phyloP scores from a whole-genome alignment of 2,888 invertebrate genomes.

The Onthophagus sagittarius region DNA sequence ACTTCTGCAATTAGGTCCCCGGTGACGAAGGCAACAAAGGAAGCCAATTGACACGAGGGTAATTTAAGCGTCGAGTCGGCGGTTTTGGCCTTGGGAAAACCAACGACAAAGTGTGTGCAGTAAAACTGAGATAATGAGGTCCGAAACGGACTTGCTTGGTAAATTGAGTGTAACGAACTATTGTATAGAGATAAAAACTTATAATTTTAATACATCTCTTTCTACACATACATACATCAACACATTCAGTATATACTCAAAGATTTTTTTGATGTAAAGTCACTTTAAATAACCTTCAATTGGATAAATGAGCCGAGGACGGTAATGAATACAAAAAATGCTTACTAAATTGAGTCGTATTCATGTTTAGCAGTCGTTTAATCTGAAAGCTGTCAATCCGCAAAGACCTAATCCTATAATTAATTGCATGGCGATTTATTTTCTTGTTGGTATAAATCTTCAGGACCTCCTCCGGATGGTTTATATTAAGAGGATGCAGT shows the following conservation, averaged over 20 bases:
- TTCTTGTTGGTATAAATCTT: not conserved
- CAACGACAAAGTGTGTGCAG: not conserved
- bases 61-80: not conserved
- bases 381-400: not conserved
- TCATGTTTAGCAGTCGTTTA: not conserved
- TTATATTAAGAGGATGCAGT: not conserved
- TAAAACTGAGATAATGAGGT: not conserved
- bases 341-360: not conserved
- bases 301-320: not conserved
- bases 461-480: not conserved
- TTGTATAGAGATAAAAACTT: too few species aligned
- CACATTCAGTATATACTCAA: too few species aligned
- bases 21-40: not conserved
- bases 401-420: not conserved
- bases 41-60: not conserved
- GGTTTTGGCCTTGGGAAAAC: not conserved
- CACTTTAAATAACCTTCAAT: not conserved
- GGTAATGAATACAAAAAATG: not conserved
- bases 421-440: not conserved
- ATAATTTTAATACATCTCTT: too few species aligned
- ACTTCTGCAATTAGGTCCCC: not conserved
- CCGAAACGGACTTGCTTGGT: not conserved
- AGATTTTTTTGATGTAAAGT: too few species aligned
- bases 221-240: too few species aligned
- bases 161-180: not conserved